Conservation (phyloP, 2,888 invertebrate genomes). For the Sialis fuliginosa region DNA sequence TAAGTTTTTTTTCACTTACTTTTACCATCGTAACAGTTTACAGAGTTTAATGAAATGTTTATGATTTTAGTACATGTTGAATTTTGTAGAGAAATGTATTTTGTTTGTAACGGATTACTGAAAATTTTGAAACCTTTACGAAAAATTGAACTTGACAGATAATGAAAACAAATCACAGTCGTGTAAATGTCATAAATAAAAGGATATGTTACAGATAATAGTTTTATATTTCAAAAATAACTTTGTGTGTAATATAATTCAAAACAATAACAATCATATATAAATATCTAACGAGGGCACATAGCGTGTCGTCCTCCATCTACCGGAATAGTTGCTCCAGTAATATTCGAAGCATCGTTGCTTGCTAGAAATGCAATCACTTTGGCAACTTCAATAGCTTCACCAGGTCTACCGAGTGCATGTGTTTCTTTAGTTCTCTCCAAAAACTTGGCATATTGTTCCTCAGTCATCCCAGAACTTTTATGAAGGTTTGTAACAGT, state of each 20-base stretch:
- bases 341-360: slow-evolving; percentile 73
- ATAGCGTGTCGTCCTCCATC: slow-evolving; percentile 91
- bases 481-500: slow-evolving; percentile 76
- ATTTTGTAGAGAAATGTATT: too few relatives aligned
- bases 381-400: slow-evolving; percentile 71
- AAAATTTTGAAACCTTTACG: neutral
- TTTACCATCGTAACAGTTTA: too few relatives aligned
- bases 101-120: neutral
- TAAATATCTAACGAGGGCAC: slow-evolving; percentile 57
- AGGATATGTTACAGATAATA: neutral
- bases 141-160: neutral
- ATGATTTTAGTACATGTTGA: too few relatives aligned
- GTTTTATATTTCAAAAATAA: neutral
- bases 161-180: neutral
- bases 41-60: too few relatives aligned
- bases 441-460: slow-evolving; percentile 68
- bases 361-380: slow-evolving; percentile 87
- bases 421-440: slow-evolving; percentile 76
- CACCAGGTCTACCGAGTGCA: slow-evolving; percentile 75
- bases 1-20: too few relatives aligned
- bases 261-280: neutral
- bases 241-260: neutral
- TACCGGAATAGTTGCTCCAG: slow-evolving; percentile 74
- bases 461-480: slow-evolving; percentile 67
- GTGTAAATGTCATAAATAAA: neutral